These are phyloP conservation scores for Drusus annulatus DNA, from an alignment of 1,140 invertebrate species.

Conservation along the genomic window DNA sequence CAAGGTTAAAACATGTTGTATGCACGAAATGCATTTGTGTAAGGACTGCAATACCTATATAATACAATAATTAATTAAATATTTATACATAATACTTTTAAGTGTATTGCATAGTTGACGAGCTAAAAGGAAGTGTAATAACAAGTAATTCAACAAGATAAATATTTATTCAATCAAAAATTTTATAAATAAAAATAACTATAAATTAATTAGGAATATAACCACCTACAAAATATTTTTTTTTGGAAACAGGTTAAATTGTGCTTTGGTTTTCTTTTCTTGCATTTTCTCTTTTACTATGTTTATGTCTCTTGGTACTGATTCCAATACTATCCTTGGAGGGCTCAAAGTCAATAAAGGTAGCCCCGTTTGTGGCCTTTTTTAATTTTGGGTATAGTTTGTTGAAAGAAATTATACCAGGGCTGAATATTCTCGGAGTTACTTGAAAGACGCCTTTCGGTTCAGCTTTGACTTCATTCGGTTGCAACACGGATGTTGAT, in stretches of 20 bases:
- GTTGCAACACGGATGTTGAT: conserved; percentile 41
- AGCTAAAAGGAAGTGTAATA: too few species aligned
- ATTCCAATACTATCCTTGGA: conserved; percentile 48
- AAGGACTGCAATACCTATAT: too few species aligned
- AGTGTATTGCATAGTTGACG: too few species aligned
- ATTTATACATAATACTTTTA: too few species aligned
- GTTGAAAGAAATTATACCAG: conserved; percentile 58
- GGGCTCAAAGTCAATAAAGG: conserved; percentile 39
- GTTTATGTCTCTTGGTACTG: conserved; percentile 52
- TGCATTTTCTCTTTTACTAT: conserved; percentile 49
- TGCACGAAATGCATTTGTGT: too few species aligned
- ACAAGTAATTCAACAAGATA: conserved; percentile 28
- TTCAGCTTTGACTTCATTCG: conserved; percentile 40
- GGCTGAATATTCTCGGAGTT: conserved; percentile 56
- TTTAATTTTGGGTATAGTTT: conserved; percentile 66
- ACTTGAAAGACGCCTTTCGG: conserved; percentile 48
- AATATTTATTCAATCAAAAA: conserved; percentile 45
- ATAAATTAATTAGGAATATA: conserved; percentile 27
- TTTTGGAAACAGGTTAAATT: conserved; percentile 14
- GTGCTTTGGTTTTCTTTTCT: conserved; percentile 43
- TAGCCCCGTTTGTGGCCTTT: conserved; percentile 32
- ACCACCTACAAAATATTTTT: conserved; percentile 20
- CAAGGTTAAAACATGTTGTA: too few species aligned
- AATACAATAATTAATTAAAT: too few species aligned
- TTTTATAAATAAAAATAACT: conserved; percentile 20